phyloP scores from a whole-genome alignment of 2,888 invertebrate genomes.

The Limenitis camilla region DNA sequence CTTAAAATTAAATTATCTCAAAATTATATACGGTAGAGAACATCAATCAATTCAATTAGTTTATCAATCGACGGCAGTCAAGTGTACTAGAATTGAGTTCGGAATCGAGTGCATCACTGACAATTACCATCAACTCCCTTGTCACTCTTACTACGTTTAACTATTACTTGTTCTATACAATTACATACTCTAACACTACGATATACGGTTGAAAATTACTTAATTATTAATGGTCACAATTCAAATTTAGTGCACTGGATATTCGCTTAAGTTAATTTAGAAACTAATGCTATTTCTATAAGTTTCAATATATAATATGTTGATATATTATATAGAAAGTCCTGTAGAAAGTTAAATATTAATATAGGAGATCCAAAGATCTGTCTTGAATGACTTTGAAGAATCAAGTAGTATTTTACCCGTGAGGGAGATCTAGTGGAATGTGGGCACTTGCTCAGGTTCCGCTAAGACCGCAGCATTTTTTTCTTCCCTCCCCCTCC shows the following conservation, averaged over 20 bases:
- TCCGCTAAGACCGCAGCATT: too few relatives aligned
- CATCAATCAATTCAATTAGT: too few relatives aligned
- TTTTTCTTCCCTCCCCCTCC: too few relatives aligned
- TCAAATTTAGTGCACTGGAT: slow-evolving; percentile 1
- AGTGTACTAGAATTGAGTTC: slow-evolving; percentile 5
- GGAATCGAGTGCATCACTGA: slow-evolving; percentile 7
- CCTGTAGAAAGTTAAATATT: too few relatives aligned
- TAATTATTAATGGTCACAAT: background rate
- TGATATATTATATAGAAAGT: background rate
- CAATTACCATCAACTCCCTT: background rate
- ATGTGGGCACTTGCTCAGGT: too few relatives aligned
- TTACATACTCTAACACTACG: background rate
- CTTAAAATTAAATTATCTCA: too few relatives aligned
- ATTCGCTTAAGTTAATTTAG: slow-evolving; percentile 10
- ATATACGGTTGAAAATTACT: background rate
- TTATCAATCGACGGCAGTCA: slow-evolving; percentile 1
- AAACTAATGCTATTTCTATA: background rate
- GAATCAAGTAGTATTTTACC: too few relatives aligned
- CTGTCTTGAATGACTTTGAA: too few relatives aligned
- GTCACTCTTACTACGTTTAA: slow-evolving; percentile 1
- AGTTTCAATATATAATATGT: background rate
- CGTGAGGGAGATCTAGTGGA: too few relatives aligned
- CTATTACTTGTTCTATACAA: background rate
- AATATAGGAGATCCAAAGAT: too few relatives aligned
- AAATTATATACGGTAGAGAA: too few relatives aligned